Conservation (phyloP, 2,797 vertebrate species). For the Sebastes variabilis region DNA sequence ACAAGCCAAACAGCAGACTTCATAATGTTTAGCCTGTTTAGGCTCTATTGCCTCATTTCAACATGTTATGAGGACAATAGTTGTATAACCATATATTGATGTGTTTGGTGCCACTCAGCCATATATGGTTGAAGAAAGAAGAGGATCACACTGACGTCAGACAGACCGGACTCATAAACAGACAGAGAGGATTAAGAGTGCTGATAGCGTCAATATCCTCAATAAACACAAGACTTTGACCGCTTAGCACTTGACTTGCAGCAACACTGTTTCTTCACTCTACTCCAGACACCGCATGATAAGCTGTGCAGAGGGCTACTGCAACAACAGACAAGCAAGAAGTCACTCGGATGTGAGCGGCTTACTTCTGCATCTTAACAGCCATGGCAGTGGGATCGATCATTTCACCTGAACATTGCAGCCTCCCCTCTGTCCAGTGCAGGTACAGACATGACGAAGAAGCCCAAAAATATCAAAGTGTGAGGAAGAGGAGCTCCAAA, state of each 20-base stretch:
- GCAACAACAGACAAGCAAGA: not conserved
- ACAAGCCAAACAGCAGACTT: conserved; percentile 7
- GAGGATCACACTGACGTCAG: not conserved
- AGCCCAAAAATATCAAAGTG: not conserved
- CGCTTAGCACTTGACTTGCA: not conserved
- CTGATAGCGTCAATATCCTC: not conserved
- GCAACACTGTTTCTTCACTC: not conserved
- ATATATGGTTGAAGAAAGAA: not conserved
- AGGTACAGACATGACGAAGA: not conserved
- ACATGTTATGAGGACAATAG: not conserved
- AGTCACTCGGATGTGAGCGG: not conserved
- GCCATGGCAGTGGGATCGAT: conserved; percentile 32
- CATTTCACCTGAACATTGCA: not conserved
- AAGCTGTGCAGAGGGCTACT: not conserved
- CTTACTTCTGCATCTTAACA: not conserved
- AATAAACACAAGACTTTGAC: conserved; percentile 48
- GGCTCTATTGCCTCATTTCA: not conserved
- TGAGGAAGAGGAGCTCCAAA: conserved; percentile 51
- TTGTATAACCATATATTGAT: not conserved
- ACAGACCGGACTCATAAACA: not conserved
- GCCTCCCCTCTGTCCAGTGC: not conserved
- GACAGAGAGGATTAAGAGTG: not conserved
- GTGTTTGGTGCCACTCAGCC: not conserved
- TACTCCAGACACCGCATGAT: not conserved
- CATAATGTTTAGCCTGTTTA: not conserved